Evolutionary conservation across 2,113 vertebrate genomes (phyloP).

Genomic region (Anolis sagrei): DNA sequence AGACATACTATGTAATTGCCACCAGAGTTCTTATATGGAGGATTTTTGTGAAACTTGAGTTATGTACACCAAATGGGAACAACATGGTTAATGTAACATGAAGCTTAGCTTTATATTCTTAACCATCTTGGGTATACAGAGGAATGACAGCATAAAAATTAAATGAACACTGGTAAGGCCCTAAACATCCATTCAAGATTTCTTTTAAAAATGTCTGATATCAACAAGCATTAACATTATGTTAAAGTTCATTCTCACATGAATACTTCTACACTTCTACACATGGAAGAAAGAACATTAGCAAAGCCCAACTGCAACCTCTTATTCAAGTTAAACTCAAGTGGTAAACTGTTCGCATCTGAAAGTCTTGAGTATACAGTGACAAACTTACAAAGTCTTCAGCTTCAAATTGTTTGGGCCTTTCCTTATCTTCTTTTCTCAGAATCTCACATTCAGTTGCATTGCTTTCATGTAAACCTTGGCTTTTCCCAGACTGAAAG

Average conservation of each 20-base stretch:
- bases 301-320: background rate
- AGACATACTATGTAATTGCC: background rate
- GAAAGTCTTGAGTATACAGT: constrained; percentile 12
- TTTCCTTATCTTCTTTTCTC: constrained; percentile 73
- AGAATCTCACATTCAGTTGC: constrained; percentile 63
- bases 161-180: background rate
- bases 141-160: background rate
- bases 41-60: background rate
- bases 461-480: constrained; percentile 70
- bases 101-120: background rate
- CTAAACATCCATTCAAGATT: background rate
- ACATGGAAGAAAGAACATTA: background rate
- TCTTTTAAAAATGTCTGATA: background rate
- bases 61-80: background rate
- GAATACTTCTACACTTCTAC: background rate
- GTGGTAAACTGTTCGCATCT: background rate
- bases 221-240: background rate
- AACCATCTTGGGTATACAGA: background rate
- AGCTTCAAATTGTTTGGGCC: constrained; percentile 79
- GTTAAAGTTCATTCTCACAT: background rate
- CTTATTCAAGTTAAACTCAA: background rate
- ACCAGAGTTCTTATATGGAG: background rate
- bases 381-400: constrained; percentile 85
- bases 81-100: background rate
- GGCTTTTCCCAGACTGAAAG: constrained; percentile 74